Evolutionary conservation across 2,797 vertebrate species (phyloP).

Genomic region (Molossus alvarezi): DNA sequence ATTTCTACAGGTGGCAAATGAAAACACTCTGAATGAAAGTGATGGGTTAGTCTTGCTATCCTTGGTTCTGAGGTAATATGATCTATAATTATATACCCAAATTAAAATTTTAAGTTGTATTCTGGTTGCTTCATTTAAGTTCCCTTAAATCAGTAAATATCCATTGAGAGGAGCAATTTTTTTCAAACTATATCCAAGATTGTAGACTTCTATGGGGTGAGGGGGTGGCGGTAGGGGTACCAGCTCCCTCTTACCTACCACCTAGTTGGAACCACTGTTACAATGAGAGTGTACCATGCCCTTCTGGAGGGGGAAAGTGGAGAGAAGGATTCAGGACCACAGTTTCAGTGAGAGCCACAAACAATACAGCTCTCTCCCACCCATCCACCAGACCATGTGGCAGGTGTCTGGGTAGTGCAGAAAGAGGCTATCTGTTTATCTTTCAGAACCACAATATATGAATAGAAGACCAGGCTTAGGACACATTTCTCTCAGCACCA

Average conservation of each 20-base stretch:
- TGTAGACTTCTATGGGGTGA: not conserved
- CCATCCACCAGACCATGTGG: not conserved
- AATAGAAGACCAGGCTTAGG: not conserved
- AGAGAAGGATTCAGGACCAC: not conserved
- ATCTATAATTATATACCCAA: not conserved
- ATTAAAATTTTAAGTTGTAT: not conserved
- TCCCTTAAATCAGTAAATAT: not conserved
- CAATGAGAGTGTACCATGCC: not conserved
- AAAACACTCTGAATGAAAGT: not conserved
- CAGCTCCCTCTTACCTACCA: not conserved
- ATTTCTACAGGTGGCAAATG: not conserved
- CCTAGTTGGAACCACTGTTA: not conserved
- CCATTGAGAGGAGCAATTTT: not conserved
- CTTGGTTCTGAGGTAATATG: not conserved
- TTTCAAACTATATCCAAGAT: not conserved
- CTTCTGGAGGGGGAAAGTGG: no score
- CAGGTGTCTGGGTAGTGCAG: not conserved
- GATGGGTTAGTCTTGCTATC: not conserved
- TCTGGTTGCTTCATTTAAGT: constrained; percentile 17
- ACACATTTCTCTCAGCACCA: constrained; percentile 13
- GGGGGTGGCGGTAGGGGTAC: rapidly evolving
- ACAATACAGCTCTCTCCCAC: not conserved
- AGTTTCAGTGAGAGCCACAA: not conserved
- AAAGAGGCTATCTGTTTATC: not conserved
- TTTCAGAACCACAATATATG: not conserved